Evolutionary conservation across 23 tunicate genomes (phyloP).

Genomic region (Botrylloides violaceus): DNA sequence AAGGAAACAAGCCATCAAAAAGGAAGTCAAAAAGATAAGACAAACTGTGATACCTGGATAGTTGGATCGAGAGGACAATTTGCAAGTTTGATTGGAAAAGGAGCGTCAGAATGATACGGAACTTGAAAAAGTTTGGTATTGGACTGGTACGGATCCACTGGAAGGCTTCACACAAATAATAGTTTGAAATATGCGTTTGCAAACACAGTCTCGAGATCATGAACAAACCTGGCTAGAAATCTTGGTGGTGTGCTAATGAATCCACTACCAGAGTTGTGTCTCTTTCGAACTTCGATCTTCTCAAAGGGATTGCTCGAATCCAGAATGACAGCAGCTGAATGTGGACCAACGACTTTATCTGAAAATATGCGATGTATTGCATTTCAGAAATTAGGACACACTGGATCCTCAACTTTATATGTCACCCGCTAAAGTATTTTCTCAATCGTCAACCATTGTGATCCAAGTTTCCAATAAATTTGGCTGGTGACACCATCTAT

Average conservation of each 20-base stretch:
- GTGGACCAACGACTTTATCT: constrained; percentile 10
- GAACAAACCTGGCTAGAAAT: neutral
- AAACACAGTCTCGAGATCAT: neutral
- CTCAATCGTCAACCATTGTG: neutral
- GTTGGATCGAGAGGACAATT: constrained; percentile 13
- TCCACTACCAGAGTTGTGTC: constrained; percentile 24
- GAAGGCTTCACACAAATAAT: neutral
- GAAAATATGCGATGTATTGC: too few species aligned
- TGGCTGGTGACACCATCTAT: neutral
- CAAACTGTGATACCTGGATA: neutral
- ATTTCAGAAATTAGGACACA: too few species aligned
- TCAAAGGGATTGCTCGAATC: constrained; percentile 16
- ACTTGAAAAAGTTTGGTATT: constrained; percentile 16
- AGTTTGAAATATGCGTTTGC: neutral
- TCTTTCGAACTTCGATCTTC: constrained; percentile 2
- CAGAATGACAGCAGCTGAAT: constrained; percentile 16
- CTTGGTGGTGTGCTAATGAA: constrained; percentile 6
- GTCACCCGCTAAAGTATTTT: neutral
- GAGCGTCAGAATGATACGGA: constrained; percentile 11
- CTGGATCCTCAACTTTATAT: too few species aligned
- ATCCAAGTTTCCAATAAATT: neutral
- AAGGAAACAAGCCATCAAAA: neutral
- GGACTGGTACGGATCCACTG: constrained; percentile 11
- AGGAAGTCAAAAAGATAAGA: neutral
- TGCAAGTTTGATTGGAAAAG: constrained; percentile 15